A percentile compares a stretch with the other conserved stretches of the same genome.
Conservation (phyloP, 2,888 invertebrate species). For the Branchipolynoe longqiensis region DNA sequence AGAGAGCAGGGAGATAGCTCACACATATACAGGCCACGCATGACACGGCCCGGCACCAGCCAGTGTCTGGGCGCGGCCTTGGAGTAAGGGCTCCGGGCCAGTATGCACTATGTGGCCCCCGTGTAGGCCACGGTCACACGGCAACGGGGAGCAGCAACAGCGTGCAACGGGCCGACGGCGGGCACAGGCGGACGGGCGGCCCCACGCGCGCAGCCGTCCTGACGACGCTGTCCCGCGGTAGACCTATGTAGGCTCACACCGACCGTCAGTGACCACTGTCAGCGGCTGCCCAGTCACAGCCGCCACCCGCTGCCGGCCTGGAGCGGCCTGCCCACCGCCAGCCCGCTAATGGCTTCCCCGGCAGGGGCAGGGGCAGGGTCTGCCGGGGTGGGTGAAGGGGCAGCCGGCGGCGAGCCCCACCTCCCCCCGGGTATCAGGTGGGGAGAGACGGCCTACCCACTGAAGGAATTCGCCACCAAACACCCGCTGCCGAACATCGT, state of each 20-base stretch:
- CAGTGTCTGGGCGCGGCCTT: too few relatives aligned
- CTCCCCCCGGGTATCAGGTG: not conserved
- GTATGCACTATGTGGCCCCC: too few relatives aligned
- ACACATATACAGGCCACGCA: too few relatives aligned
- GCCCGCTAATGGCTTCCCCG: not conserved
- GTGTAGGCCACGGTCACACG: conserved; percentile 45
- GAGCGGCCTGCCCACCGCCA: not conserved
- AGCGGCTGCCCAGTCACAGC: not conserved
- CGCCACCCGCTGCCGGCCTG: not conserved
- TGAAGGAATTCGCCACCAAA: conserved; percentile 84
- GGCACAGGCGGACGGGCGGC: not conserved
- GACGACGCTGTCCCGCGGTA: not conserved
- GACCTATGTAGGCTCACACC: not conserved
- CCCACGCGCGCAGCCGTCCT: not conserved
- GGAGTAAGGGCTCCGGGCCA: too few relatives aligned
- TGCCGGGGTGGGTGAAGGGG: not conserved
- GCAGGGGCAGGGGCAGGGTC: not conserved
- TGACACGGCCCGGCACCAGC: too few relatives aligned
- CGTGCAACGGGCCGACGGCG: not conserved
- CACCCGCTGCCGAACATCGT: conserved; percentile 92
- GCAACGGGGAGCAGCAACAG: conserved; percentile 30
- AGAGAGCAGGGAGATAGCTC: too few relatives aligned
- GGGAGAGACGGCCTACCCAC: conserved; percentile 72
- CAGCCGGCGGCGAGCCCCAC: not conserved
- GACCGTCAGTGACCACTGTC: not conserved